Conservation (phyloP, 2,797 vertebrate genomes). For the Melopsittacus undulatus region DNA sequence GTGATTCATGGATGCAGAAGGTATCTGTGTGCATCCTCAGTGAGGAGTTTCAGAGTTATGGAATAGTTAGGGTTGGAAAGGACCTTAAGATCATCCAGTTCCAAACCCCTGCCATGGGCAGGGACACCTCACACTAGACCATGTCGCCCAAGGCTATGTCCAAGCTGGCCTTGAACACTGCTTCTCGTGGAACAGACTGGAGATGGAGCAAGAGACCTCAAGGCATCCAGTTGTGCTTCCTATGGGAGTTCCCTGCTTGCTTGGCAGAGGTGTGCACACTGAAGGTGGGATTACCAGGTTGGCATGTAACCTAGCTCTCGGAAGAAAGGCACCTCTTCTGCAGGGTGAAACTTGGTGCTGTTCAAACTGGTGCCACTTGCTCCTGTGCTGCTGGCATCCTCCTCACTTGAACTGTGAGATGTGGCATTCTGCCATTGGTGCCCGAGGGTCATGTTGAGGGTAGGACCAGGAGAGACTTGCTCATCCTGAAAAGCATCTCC, state of each 20-base stretch:
- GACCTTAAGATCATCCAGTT: neutral
- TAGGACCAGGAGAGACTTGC: neutral
- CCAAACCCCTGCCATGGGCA: neutral
- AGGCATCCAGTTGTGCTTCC: neutral
- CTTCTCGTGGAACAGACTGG: neutral
- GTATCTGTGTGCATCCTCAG: fast-evolving
- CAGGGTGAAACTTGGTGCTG: neutral
- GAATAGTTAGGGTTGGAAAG: neutral
- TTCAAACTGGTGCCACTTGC: neutral
- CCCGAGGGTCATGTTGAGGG: neutral
- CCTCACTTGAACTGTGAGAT: neutral
- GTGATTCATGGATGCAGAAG: neutral
- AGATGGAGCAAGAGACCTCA: neutral
- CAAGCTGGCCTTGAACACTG: neutral
- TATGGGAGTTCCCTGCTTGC: neutral
- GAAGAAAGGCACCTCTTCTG: neutral
- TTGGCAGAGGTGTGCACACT: neutral
- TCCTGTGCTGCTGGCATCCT: neutral
- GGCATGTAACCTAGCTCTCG: fast-evolving
- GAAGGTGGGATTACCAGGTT: neutral
- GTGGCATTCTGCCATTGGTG: neutral
- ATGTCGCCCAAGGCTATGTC: neutral
- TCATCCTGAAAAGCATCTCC: neutral
- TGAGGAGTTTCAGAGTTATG: neutral
- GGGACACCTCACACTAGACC: neutral